Evolutionary conservation across 2,113 vertebrate genomes (phyloP), one percentile per base, ranked within the genome.

Genomic region (Pterocles orientalis): DNA sequence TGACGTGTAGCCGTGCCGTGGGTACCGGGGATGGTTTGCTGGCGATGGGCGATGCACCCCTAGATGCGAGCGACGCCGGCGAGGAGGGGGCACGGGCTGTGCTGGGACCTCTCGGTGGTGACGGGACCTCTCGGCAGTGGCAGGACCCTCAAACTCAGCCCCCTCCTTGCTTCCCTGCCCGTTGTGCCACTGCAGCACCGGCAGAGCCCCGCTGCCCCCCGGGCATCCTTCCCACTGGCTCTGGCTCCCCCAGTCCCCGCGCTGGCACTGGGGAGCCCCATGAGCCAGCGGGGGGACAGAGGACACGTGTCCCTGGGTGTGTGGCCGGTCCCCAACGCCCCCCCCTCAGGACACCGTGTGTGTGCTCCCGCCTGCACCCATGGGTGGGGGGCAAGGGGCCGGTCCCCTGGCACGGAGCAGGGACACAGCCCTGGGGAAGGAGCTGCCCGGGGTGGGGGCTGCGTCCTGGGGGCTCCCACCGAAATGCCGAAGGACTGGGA

Each of bases 1-100:
- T 5, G 95, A 98, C 2, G 98, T 99, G 76, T 99, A 98, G 96
- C 62, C 1, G n/a, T n/a, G n/a, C n/a, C n/a, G 47, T 11, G 25
- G 68, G 65, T 24, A 3, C 45, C 0, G 1, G 29, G 70, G 54
- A 26, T 14, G 21, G 19, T 18, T 20, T 5, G 15, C 28, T 76
- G 75, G 66, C 18, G 5, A 2, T 16, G 39, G 39, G 39, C 12
- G 39, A 41, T 41, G 39, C 39, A 41, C 39, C 11, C 39, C 39
- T 41, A 10, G 39, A 41, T 41, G 39, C 11, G 39, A 41, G 39
- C 39, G 12, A 41, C 39, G 75, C 54, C 7, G 15, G 43, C n/a
- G 47, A 47, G 78, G 34, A 54, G 39, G 64, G 39, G 26, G 28
- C 0, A 0, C 66, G 28, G 86, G 57, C 28, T 23, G 60, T 51